Base-by-base conservation (phyloP, 1,140 invertebrate genomes). In the Heterodera schachtii region DNA sequence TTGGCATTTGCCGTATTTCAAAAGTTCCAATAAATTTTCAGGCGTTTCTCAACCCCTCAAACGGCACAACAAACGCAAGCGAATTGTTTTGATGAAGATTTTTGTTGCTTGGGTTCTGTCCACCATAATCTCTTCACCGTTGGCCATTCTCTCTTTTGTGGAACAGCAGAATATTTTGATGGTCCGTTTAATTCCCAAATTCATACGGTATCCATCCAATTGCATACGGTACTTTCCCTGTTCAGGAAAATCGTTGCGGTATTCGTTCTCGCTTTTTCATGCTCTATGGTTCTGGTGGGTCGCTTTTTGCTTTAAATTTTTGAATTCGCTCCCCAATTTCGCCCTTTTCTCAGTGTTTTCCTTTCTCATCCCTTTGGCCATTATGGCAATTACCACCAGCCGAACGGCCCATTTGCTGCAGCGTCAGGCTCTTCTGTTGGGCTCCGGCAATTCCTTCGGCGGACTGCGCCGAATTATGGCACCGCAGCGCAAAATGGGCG, bases 351-450 rank as follows among this genome's bases (percentile, higher is more conserved):
- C 6, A 71, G 75, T 76, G 43, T 60, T 97, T 84, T 96, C 95
- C 84, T 98, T 98, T 91, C 97, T 97, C 91, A 95, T 98, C 82
- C 96, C 96, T 3, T 92, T 98, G 64, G 92, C 94, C 9, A 95
- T 98, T 71, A 98, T 98, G 96, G 91, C 97, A 86, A 91, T 96
- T 52, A 97, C 96, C 3, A 98, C 97, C 88, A 93, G 94, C 4
- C 92, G 97, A 75, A 98, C 96, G 0, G 94, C 97, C 2, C 92
- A 94, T 75, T 91, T 96, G 5, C 91, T 96, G 49, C 92, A 94
- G 46, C 88, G 90, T 78, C 91, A 92, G 82, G 91, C 91, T 2
- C 85, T 85, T 71, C 85, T 87, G 71, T 76, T 88, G 5, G 71
- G 80, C 82, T 69, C 69, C 64, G 43, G 81, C 44, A 81, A 80